phyloP scores from a whole-genome alignment of 2,888 invertebrate species.

The Napeogenes sylphis region DNA sequence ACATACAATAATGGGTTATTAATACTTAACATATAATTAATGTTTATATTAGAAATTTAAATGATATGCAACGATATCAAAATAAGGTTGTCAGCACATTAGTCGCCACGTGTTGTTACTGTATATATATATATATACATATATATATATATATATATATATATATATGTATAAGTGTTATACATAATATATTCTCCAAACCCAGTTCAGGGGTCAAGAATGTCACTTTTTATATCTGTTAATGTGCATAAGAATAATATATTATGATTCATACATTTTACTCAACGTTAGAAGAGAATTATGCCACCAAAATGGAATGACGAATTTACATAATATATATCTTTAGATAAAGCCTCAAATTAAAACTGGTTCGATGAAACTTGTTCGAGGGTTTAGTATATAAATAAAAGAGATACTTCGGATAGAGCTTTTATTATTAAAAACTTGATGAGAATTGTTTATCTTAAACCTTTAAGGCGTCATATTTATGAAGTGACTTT shows the following conservation, averaged over 20 bases:
- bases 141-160: no score
- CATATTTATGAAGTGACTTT: not conserved
- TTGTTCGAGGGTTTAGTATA: conserved; percentile 18
- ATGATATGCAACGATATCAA: no score
- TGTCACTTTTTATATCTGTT: conserved; percentile 49
- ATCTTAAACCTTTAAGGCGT: not conserved
- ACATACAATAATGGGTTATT: no score
- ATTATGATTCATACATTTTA: conserved; percentile 51
- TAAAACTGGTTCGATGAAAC: conserved; percentile 34
- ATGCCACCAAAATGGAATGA: conserved; percentile 38
- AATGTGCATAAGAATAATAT: conserved; percentile 37
- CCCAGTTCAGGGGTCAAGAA: conserved; percentile 48
- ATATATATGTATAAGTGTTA: no score
- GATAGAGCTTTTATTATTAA: not conserved
- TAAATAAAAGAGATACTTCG: conserved; percentile 9
- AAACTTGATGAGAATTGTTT: not conserved
- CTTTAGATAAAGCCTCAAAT: conserved; percentile 39
- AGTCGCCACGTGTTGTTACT: not conserved
- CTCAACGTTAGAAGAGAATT: conserved; percentile 43
- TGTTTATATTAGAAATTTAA: no score
- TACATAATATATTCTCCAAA: conserved; percentile 20
- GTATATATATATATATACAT: no score
- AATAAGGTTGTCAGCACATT: not conserved
- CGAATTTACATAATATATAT: conserved; percentile 41
- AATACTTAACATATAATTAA: not conserved